Base-by-base conservation (phyloP, 2,888 invertebrate genomes). In the Philereme transversata region DNA sequence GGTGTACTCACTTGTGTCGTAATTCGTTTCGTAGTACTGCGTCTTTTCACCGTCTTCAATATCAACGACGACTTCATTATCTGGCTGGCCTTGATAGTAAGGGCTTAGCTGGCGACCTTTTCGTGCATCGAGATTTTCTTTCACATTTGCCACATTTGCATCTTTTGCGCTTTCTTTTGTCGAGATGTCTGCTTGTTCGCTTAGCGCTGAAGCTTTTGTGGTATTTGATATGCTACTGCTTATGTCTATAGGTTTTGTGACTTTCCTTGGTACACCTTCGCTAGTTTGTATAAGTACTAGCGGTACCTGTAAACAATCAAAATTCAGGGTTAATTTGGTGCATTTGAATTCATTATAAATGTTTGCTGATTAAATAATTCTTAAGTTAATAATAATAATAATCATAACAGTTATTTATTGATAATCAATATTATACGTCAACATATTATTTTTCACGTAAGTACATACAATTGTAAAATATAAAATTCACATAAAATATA, bases 11-110 rank as follows among this genome's bases (percentile, higher is more conserved):
- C 96, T 96, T 71, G 94, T 95, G 75, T 95, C 94, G 80, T 95
- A 95, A 81, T 96, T 95, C 72, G 96, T 96, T 76, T 95, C 95
- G 71, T 95, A 94, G 79, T 96, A 96, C 84, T 96, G 96, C 57
- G 93, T 94, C 82, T 96, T 96, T 75, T 95, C 95, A 59, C 93
- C 93, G 77, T 96, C 96, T 74, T 94, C 94, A 62, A 96, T 96
- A 75, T 95, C 93, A 33, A 96, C 94, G 59, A 96, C 94, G n/a
- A 95, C 92, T 81, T 95, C 95, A 77, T 94, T 95, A 69, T 89
- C 78, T 8, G 77, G 75, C 6, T 76, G 71, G 3, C 77, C 77
- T 51, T 69, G 65, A 60, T 83, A 79, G 3, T 82, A 80, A 4
- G 77, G 70, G 34, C 62, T 74, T 55, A 78, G 73, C 35, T 87